Conservation (phyloP, 2,113 vertebrate species). For the Lathamus discolor region DNA sequence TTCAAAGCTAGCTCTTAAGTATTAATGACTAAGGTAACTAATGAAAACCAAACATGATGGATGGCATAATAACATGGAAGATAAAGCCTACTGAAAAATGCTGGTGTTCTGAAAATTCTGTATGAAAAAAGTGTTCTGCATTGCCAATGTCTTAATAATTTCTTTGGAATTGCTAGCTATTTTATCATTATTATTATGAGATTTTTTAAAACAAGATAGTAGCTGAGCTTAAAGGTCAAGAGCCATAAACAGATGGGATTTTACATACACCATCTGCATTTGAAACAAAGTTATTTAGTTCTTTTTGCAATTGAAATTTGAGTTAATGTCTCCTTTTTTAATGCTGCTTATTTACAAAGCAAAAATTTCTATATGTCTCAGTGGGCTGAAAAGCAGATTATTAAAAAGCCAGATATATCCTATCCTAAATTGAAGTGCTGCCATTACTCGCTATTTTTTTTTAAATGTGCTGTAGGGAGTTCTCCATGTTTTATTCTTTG, state of each 20-base stretch:
- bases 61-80: neutral
- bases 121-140: neutral
- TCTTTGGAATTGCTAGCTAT: constrained; percentile 6
- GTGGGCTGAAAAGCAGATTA: neutral
- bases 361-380: neutral
- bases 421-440: neutral
- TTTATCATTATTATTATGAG: neutral
- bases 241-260: neutral
- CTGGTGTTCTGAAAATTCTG: neutral
- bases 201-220: neutral
- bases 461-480: neutral
- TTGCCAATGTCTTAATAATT: neutral
- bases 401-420: neutral
- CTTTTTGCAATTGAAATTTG: neutral
- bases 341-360: constrained; percentile 1
- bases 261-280: neutral
- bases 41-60: constrained; percentile 6
- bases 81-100: neutral
- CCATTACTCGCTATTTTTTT: neutral
- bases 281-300: neutral
- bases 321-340: neutral
- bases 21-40: neutral
- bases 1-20: neutral
- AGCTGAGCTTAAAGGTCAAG: constrained; percentile 19
- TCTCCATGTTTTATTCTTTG: neutral